Conservation (phyloP, 2,113 vertebrate genomes). For the Rhizomys pruinosus region DNA sequence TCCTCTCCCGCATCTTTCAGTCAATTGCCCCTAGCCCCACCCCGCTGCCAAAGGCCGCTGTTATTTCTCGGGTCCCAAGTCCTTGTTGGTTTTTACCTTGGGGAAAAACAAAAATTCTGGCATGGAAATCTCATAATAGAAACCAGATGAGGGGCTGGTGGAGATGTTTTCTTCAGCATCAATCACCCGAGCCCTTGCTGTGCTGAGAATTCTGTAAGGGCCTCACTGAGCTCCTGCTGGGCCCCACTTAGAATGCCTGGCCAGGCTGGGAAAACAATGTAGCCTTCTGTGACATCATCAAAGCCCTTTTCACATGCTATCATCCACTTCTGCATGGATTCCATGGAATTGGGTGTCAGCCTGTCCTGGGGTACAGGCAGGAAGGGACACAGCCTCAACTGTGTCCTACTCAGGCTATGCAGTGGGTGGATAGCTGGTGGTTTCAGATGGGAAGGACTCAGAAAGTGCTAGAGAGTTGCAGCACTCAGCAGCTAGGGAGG, state of each 20-base stretch:
- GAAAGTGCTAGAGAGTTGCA: not conserved
- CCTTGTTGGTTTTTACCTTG: conserved; percentile 57
- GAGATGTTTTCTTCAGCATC: conserved; percentile 71
- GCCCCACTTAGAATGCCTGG: not conserved
- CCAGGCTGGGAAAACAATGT: not conserved
- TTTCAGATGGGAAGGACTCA: not conserved
- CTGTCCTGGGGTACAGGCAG: not conserved
- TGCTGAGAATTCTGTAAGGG: conserved; percentile 61
- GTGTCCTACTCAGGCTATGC: rapidly evolving
- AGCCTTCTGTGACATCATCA: not conserved
- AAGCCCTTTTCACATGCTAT: not conserved
- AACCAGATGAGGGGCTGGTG: conserved; percentile 72
- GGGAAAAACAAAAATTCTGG: conserved; percentile 29
- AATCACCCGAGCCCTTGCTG: conserved; percentile 70
- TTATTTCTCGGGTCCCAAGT: conserved; percentile 24
- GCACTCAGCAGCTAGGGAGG: not conserved
- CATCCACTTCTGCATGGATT: not conserved
- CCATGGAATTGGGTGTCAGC: not conserved
- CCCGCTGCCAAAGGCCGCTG: conserved; percentile 4
- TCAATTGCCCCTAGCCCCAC: not conserved
- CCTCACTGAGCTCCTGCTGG: not conserved
- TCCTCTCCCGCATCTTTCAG: not conserved
- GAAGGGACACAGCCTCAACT: not conserved
- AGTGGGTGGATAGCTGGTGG: rapidly evolving
- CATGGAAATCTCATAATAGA: conserved; percentile 69